Evolutionary conservation across 2,113 vertebrate species (phyloP).

Genomic region (Struthidea cinerea): DNA sequence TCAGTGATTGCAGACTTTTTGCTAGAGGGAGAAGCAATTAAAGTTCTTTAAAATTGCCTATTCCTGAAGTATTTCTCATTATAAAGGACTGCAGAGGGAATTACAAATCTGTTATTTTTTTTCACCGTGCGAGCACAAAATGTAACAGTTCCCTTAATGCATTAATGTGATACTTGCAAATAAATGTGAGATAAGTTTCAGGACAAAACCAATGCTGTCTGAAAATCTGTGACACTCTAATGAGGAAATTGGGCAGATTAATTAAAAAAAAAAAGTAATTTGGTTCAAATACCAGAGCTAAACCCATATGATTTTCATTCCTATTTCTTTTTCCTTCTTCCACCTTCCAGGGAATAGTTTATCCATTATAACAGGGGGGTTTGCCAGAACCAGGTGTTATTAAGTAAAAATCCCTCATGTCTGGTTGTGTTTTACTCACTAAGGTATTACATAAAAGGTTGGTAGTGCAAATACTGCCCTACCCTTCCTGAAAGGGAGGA

Average conservation of each 20-base stretch:
- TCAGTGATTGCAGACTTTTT: not conserved
- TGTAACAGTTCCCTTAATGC: not conserved
- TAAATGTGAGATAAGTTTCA: not conserved
- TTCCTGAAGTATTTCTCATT: slow-evolving; percentile 26
- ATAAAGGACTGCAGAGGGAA: slow-evolving; percentile 1
- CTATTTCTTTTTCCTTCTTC: not conserved
- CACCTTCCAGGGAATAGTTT: not conserved
- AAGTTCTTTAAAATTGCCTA: not conserved
- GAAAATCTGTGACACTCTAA: not conserved
- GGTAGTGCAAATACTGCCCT: not conserved
- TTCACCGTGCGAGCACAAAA: not conserved
- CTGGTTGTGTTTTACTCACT: not conserved
- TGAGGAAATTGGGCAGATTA: not conserved
- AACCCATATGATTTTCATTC: not conserved
- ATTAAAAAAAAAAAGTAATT: not conserved
- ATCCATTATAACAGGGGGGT: not conserved
- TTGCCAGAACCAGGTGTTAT: not conserved
- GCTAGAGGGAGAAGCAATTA: not conserved
- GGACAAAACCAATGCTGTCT: not conserved
- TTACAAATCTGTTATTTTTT: not conserved
- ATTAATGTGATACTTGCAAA: not conserved
- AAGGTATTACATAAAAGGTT: not conserved
- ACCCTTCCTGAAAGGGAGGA: not conserved
- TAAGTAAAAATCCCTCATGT: not conserved
- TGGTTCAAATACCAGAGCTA: not conserved